Conservation (phyloP, 2,888 invertebrate genomes). For the Drosophila lacicola region DNA sequence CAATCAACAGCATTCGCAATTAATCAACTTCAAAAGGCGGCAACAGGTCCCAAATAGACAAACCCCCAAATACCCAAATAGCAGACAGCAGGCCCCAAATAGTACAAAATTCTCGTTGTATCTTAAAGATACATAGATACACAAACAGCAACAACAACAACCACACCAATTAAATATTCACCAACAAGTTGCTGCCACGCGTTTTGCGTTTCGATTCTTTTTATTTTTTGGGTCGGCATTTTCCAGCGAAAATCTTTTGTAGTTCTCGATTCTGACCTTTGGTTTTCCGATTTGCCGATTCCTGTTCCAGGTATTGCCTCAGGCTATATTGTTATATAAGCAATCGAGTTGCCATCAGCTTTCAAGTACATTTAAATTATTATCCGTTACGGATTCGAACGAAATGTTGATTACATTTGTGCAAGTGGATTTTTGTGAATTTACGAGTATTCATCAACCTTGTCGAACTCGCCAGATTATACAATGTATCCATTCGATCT, state of each 20-base stretch:
- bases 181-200: slow-evolving; percentile 75
- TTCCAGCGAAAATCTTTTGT: slow-evolving; percentile 67
- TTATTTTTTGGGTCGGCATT: slow-evolving; percentile 32
- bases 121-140: slow-evolving; percentile 10
- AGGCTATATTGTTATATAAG: slow-evolving; percentile 45
- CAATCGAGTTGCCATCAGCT: slow-evolving; percentile 23
- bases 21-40: slow-evolving; percentile 81
- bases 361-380: slow-evolving; percentile 65
- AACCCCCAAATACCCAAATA: slow-evolving; percentile 4
- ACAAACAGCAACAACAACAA: slow-evolving; percentile 5
- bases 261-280: slow-evolving; percentile 56
- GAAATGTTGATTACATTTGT: slow-evolving; percentile 31
- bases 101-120: no score
- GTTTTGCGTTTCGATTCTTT: slow-evolving; percentile 39
- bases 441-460: slow-evolving; percentile 44
- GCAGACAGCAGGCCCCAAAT: slow-evolving; percentile 3
- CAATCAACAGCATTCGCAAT: slow-evolving; percentile 80
- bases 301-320: slow-evolving; percentile 43
- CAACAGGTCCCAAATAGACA: slow-evolving; percentile 49
- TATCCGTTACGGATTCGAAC: slow-evolving; percentile 35
- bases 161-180: slow-evolving; percentile 43
- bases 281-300: slow-evolving; percentile 20
- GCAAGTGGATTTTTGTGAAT: slow-evolving; percentile 38
- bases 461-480: slow-evolving; percentile 25
- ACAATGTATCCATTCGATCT: slow-evolving; percentile 28